Evolutionary conservation across 2,888 invertebrate species (phyloP).

Genomic region (Falcaria lacertinaria): DNA sequence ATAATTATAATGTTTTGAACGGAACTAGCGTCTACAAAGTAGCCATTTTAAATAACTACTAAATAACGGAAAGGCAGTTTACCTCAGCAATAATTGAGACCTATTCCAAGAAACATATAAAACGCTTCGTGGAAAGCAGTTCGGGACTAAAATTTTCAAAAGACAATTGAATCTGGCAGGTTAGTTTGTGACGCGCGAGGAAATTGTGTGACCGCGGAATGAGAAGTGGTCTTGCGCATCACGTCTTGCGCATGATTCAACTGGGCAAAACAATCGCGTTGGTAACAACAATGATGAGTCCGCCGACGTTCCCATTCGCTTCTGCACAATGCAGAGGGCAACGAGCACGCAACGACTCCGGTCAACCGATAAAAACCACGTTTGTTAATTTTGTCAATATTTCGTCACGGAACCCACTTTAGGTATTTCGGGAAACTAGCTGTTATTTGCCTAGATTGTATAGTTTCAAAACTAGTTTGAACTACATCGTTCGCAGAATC

Average conservation of each 20-base stretch:
- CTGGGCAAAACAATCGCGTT: constrained; percentile 56
- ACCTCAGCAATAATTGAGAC: neutral
- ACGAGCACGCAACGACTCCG: constrained; percentile 41
- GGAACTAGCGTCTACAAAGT: too few species aligned
- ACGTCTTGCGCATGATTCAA: constrained; percentile 36
- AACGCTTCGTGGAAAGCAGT: neutral
- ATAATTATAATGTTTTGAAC: too few species aligned
- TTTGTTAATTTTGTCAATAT: too few species aligned
- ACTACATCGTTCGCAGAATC: too few species aligned
- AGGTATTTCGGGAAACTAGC: too few species aligned
- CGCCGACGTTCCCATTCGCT: constrained; percentile 51
- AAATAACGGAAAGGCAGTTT: neutral
- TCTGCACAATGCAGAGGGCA: constrained; percentile 53
- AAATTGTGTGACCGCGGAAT: constrained; percentile 50
- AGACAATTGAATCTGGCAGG: constrained; percentile 9
- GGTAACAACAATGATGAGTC: constrained; percentile 65
- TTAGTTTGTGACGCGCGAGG: constrained; percentile 28
- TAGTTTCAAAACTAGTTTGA: too few species aligned
- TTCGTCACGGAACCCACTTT: too few species aligned
- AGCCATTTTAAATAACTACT: too few species aligned
- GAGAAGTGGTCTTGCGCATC: constrained; percentile 24
- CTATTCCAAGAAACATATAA: neutral
- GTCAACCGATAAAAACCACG: constrained; percentile 6
- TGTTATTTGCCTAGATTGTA: too few species aligned
- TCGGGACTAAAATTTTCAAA: neutral